Evolutionary conservation across 2,888 invertebrate species (phyloP).

Genomic region (Penaeus monodon): DNA sequence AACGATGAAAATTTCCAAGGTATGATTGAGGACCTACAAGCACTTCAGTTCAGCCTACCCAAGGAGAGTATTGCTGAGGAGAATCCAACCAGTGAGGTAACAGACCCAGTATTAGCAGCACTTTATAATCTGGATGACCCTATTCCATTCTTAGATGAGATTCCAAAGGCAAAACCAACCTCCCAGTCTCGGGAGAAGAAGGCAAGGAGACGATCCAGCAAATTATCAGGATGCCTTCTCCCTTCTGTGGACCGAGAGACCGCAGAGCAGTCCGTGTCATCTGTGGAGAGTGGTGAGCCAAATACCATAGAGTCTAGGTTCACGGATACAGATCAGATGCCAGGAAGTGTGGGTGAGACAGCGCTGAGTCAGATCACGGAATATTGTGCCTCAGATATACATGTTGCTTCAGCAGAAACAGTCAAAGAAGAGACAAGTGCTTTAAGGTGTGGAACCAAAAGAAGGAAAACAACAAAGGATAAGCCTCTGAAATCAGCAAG

Average conservation of each 20-base stretch:
- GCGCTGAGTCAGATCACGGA: no score
- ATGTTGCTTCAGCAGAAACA: no score
- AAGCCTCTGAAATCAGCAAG: no score
- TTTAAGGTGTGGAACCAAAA: no score
- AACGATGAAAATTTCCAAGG: not conserved
- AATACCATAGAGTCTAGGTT: not conserved
- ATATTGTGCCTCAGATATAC: no score
- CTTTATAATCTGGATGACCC: not conserved
- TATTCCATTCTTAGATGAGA: not conserved
- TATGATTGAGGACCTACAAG: slow-evolving; percentile 9
- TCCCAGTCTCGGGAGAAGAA: slow-evolving; percentile 17
- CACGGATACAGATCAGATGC: not conserved
- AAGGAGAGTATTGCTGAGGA: not conserved
- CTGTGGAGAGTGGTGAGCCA: not conserved
- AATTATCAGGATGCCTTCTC: not conserved
- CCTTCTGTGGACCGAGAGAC: not conserved
- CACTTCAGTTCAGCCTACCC: not conserved
- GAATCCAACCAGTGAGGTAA: not conserved
- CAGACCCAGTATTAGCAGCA: not conserved
- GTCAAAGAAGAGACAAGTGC: no score
- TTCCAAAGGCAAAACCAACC: not conserved
- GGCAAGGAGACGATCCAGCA: slow-evolving; percentile 21
- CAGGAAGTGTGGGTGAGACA: no score
- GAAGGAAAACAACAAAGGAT: no score
- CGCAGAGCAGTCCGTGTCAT: not conserved